Evolutionary conservation across 2,113 vertebrate genomes (phyloP).

Genomic region (Notarius quadriscutis): DNA sequence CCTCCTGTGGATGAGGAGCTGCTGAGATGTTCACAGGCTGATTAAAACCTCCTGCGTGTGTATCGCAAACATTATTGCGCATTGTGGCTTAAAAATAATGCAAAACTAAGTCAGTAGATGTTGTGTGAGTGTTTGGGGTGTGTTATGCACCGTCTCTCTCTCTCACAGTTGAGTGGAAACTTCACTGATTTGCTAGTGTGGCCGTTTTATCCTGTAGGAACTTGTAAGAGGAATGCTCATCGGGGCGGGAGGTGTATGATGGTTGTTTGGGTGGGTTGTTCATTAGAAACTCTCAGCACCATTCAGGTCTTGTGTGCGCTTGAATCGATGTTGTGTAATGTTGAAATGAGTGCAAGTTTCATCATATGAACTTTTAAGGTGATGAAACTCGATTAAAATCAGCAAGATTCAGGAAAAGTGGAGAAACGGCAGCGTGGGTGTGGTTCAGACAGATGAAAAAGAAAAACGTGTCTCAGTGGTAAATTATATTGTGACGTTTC

Average conservation of each 20-base stretch:
- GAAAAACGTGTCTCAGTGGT: too few species aligned
- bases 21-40: too few species aligned
- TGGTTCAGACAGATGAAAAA: too few species aligned
- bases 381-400: not conserved
- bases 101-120: not conserved
- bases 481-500: too few species aligned
- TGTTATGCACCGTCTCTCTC: not conserved
- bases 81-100: not conserved
- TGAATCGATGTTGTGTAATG: not conserved
- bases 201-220: not conserved
- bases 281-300: not conserved
- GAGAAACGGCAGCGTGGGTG: not conserved
- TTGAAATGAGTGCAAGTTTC: not conserved
- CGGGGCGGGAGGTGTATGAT: not conserved
- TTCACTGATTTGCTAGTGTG: not conserved
- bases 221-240: slow-evolving; percentile 14
- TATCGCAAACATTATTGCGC: not conserved
- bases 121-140: not conserved
- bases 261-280: not conserved
- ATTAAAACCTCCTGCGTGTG: too few species aligned
- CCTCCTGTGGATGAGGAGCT: too few species aligned
- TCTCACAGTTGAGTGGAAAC: not conserved
- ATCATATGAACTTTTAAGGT: not conserved
- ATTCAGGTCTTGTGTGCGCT: not conserved
- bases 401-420: not conserved